A percentile compares a stretch with the other conserved stretches of the same genome.
phyloP scores from a whole-genome alignment of 2,888 invertebrate species.

The Epirrita christyi region DNA sequence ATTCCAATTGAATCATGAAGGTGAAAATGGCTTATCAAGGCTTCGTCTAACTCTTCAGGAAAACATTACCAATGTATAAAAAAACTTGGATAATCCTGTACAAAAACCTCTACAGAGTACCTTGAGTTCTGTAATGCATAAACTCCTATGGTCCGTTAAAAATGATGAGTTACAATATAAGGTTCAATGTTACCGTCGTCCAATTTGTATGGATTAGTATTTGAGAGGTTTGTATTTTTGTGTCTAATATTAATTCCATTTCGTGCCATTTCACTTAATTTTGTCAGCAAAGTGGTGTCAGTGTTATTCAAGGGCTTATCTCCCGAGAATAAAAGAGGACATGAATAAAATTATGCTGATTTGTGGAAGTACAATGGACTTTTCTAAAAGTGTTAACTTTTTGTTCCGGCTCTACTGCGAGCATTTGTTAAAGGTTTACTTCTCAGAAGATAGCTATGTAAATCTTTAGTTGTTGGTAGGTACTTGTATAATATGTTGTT shows the following conservation, averaged over 20 bases:
- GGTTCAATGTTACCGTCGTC: slow-evolving; percentile 8
- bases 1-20: no score
- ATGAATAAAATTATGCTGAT: slow-evolving; percentile 26
- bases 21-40: no score
- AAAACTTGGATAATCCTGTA: no score
- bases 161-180: background rate
- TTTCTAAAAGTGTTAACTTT: slow-evolving; percentile 23
- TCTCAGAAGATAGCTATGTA: background rate
- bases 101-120: no score
- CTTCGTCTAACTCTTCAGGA: no score
- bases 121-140: no score
- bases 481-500: background rate
- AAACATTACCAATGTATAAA: no score
- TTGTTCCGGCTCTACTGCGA: slow-evolving; percentile 5
- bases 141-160: no score
- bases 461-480: background rate
- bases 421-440: background rate
- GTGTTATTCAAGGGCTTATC: slow-evolving; percentile 21
- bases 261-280: slow-evolving; percentile 24
- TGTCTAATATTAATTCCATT: slow-evolving; percentile 19
- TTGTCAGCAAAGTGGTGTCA: slow-evolving; percentile 21
- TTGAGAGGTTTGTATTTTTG: slow-evolving; percentile 14
- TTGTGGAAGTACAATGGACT: slow-evolving; percentile 9
- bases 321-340: slow-evolving; percentile 21
- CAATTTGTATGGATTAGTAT: slow-evolving; percentile 19